These are phyloP conservation scores for Echinometra lucunter DNA, from an alignment of 53 echinoderm and acorn worm species.

Conservation along the genomic window DNA sequence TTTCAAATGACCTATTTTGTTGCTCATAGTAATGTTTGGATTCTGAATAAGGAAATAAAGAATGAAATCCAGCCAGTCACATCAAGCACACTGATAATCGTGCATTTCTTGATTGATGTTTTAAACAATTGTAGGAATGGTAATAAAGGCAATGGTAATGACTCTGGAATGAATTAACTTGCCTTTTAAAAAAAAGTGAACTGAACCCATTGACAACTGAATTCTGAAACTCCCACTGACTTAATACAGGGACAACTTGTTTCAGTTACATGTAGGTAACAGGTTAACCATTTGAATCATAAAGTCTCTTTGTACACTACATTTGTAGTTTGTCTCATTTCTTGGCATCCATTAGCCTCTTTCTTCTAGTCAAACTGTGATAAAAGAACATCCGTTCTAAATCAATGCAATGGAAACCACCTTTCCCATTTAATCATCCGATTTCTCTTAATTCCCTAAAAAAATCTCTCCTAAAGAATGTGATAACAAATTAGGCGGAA, in stretches of 20 bases:
- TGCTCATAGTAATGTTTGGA: background rate
- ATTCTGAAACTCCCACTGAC: no score
- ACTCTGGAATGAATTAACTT: background rate
- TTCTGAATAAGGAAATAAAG: background rate
- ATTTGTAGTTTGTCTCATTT: background rate
- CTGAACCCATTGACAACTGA: no score
- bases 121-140: background rate
- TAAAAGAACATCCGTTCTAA: background rate
- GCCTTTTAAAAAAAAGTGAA: no score
- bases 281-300: no score
- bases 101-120: background rate
- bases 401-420: background rate
- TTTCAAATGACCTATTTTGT: background rate
- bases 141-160: no score
- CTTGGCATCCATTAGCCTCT: background rate
- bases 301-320: background rate
- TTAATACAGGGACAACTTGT: no score
- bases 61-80: constrained; percentile 3
- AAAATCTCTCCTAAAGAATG: no score
- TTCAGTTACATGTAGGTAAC: no score
- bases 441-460: background rate
- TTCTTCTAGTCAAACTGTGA: no score
- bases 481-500: no score
- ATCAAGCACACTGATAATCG: background rate
- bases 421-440: background rate